Evolutionary conservation across 2,797 vertebrate genomes (phyloP).

Genomic region (Psittacula derbiana): DNA sequence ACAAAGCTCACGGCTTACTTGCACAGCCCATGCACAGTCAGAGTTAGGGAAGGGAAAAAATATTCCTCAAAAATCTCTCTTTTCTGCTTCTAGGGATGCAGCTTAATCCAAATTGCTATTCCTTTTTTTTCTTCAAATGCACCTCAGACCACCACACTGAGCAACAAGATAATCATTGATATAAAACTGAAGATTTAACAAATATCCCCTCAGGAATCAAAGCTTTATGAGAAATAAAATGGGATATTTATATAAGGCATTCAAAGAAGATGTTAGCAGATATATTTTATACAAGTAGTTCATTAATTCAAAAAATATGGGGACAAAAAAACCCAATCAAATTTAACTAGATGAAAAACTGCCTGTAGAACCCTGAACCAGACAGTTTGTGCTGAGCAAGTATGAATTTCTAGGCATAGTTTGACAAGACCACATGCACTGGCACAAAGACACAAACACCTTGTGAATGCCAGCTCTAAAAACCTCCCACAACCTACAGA

Average conservation of each 20-base stretch:
- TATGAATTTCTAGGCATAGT: not conserved
- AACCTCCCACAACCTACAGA: not conserved
- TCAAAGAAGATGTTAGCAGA: not conserved
- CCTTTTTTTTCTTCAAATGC: not conserved
- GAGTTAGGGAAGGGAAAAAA: not conserved
- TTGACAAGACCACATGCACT: not conserved
- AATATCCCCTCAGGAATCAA: not conserved
- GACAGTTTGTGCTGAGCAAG: not conserved
- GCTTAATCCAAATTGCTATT: not conserved
- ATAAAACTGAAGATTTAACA: not conserved
- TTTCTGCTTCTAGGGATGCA: not conserved
- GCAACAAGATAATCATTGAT: not conserved
- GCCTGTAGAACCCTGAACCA: not conserved
- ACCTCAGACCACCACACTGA: not conserved
- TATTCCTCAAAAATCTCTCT: not conserved
- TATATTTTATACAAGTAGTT: not conserved
- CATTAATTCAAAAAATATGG: not conserved
- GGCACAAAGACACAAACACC: not conserved
- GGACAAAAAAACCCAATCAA: not conserved
- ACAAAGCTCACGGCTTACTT: not conserved
- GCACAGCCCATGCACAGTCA: not conserved
- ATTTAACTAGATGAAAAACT: not conserved
- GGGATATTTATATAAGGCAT: not conserved
- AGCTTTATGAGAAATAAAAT: not conserved
- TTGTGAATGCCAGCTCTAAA: not conserved